Evolutionary conservation across 2,113 vertebrate species (phyloP).

Genomic region (Uria lomvia): DNA sequence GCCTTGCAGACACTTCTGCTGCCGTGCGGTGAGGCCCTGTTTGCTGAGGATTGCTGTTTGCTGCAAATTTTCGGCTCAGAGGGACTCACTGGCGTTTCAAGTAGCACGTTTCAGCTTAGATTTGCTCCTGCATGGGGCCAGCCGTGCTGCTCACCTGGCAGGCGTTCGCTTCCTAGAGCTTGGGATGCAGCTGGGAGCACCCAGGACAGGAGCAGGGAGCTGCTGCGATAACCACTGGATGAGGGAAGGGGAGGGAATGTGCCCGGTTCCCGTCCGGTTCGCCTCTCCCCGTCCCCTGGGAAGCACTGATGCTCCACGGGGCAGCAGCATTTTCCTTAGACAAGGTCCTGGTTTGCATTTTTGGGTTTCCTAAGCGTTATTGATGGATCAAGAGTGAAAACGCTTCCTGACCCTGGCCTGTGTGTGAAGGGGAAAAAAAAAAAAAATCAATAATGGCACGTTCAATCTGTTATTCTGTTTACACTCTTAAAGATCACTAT

Average conservation of each 20-base stretch:
- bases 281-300: neutral
- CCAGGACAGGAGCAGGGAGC: neutral
- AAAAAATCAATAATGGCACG: neutral
- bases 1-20: neutral
- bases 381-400: conserved; percentile 22
- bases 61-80: neutral
- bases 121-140: neutral
- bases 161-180: neutral
- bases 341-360: neutral
- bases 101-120: neutral
- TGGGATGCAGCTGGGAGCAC: neutral
- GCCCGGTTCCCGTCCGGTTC: fast-evolving
- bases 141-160: neutral
- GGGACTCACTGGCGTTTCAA: neutral
- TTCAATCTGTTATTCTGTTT: neutral
- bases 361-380: neutral
- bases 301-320: neutral
- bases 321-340: neutral
- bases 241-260: neutral
- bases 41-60: neutral
- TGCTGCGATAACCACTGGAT: neutral
- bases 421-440: neutral
- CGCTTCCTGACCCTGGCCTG: neutral
- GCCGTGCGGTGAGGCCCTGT: neutral
- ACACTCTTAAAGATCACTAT: neutral